These are phyloP conservation scores for Luffia ferchaultella DNA, from an alignment of 2,888 invertebrate genomes.

Conservation along the genomic window DNA sequence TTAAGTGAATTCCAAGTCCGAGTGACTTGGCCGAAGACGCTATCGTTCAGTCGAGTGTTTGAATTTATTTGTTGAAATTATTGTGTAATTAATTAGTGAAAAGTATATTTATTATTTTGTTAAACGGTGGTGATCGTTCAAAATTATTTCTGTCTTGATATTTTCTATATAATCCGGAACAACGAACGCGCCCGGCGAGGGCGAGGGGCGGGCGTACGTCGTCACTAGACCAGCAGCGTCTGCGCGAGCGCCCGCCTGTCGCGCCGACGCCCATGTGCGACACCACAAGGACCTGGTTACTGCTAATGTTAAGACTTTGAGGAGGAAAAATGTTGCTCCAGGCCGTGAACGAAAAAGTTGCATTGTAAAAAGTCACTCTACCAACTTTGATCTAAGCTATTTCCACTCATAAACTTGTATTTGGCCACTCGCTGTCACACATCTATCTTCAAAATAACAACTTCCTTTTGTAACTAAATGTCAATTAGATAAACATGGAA, in stretches of 20 bases:
- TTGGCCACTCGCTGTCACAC: neutral
- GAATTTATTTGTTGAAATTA: conserved; percentile 63
- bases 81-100: conserved; percentile 62
- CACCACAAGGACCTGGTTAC: neutral
- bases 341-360: neutral
- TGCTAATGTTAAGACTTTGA: too few relatives aligned
- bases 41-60: conserved; percentile 49
- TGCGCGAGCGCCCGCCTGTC: neutral
- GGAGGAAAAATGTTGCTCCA: too few relatives aligned
- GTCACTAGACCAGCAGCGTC: neutral
- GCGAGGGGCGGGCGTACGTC: neutral
- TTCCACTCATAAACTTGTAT: neutral
- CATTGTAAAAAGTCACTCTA: neutral
- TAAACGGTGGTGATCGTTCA: conserved; percentile 50
- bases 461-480: neutral
- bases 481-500: neutral
- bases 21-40: conserved; percentile 59
- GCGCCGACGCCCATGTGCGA: neutral
- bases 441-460: neutral
- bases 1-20: conserved; percentile 60
- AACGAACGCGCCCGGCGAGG: conserved; percentile 30
- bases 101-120: conserved; percentile 63
- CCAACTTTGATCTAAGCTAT: neutral
- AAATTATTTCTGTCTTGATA: conserved; percentile 66
- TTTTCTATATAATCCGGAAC: conserved; percentile 44